phyloP scores from a whole-genome alignment of 2,113 vertebrate species.

The Aegithalos caudatus region DNA sequence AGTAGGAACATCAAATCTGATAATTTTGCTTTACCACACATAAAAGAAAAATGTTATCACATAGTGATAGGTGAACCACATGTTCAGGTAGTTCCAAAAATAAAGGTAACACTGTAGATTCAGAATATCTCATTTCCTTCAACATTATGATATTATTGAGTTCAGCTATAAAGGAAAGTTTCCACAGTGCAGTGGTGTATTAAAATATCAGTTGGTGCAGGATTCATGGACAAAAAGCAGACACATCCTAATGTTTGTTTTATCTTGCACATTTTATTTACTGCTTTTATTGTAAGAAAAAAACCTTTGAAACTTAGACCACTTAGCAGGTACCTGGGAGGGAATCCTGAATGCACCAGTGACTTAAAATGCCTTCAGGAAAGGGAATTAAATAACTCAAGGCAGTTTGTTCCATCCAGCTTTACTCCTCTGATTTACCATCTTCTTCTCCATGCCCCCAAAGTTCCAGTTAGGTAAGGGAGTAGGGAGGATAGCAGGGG shows the following conservation, averaged over 20 bases:
- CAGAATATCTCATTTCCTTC: not conserved
- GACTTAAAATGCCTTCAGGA: not conserved
- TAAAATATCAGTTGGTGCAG: not conserved
- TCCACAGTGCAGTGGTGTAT: not conserved
- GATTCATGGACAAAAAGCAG: not conserved
- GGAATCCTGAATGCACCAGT: not conserved
- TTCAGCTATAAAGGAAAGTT: not conserved
- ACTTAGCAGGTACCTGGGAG: not conserved
- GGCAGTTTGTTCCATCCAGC: not conserved
- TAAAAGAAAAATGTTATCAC: not conserved
- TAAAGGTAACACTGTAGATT: not conserved
- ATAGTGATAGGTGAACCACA: not conserved
- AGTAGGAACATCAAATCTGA: not conserved
- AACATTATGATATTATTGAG: not conserved
- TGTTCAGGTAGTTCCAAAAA: not conserved
- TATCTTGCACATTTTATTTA: not conserved
- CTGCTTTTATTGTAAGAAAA: not conserved
- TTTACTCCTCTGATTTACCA: not conserved
- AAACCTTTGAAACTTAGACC: not conserved
- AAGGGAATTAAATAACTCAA: not conserved
- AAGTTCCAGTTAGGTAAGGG: rapidly evolving
- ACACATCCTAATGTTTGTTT: not conserved
- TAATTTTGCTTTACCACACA: not conserved
- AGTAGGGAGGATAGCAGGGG: not conserved
- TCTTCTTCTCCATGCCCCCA: not conserved